phyloP scores from a whole-genome alignment of 2,797 vertebrate species.

The Rhabdophis nuchalis region DNA sequence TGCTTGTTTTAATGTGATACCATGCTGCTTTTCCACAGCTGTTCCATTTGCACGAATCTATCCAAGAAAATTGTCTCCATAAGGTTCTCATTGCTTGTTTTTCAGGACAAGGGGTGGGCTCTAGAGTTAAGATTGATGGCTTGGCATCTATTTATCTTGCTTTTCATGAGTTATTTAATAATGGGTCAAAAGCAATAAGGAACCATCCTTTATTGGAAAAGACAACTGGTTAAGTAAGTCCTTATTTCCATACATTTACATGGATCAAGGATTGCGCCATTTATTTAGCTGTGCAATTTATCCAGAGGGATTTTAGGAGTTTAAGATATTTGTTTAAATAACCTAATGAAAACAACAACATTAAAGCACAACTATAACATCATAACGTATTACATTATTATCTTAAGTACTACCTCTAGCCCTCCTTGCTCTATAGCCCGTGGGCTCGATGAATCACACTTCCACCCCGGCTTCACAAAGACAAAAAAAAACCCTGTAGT shows the following conservation, averaged over 20 bases:
- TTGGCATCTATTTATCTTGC: neutral
- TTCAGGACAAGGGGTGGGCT: neutral
- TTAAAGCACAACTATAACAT: neutral
- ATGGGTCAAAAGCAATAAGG: neutral
- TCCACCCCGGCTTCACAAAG: too few species aligned
- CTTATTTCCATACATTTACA: neutral
- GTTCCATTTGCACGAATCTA: accelerated
- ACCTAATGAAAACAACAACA: neutral
- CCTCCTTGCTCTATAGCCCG: neutral
- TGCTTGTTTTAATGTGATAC: accelerated
- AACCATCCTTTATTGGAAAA: neutral
- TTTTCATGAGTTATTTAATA: neutral
- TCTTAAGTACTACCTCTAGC: neutral
- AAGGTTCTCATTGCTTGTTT: neutral
- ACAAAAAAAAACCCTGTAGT: too few species aligned
- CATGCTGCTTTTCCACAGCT: neutral
- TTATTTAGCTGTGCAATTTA: neutral
- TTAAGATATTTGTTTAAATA: neutral
- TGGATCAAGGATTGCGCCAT: neutral
- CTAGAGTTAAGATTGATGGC: neutral
- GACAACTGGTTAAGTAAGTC: neutral
- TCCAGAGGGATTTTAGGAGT: neutral
- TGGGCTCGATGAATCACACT: too few species aligned
- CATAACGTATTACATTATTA: neutral
- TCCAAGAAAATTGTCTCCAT: neutral